Percentiles rank a stretch among this genome's conserved stretches.
Evolutionary conservation across 2,797 vertebrate genomes (phyloP).

Genomic region (Cyclura pinguis): DNA sequence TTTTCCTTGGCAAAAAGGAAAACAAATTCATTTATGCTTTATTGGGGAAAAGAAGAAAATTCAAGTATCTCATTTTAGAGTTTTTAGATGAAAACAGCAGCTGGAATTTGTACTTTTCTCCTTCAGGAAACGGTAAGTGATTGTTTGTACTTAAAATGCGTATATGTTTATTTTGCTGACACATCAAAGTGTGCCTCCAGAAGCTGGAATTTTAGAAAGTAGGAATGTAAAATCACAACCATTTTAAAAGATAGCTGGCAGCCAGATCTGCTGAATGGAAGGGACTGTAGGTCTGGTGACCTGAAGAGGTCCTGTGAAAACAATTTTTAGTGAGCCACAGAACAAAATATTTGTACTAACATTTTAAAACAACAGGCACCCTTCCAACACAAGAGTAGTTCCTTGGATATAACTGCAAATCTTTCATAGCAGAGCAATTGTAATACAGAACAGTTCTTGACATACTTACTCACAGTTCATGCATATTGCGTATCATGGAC

Average conservation of each 20-base stretch:
- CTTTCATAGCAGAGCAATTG: not conserved
- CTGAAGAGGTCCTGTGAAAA: slow-evolving; percentile 63
- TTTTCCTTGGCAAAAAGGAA: slow-evolving; percentile 6
- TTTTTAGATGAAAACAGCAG: slow-evolving; percentile 63
- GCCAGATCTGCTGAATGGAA: slow-evolving; percentile 50
- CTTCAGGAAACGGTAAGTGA: slow-evolving; percentile 42
- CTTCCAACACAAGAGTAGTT: not conserved
- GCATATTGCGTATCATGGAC: too few species aligned
- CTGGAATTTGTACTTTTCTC: slow-evolving; percentile 62
- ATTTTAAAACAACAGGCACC: not conserved
- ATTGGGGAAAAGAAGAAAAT: slow-evolving; percentile 27
- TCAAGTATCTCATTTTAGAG: slow-evolving; percentile 30
- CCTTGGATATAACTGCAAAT: not conserved
- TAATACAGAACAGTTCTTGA: not conserved
- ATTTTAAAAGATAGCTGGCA: slow-evolving; percentile 67
- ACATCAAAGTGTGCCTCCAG: slow-evolving; percentile 65
- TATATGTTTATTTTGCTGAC: slow-evolving; percentile 40
- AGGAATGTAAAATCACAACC: slow-evolving; percentile 65
- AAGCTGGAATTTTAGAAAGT: slow-evolving; percentile 69
- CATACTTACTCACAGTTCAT: not conserved
- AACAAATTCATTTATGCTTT: slow-evolving; percentile 30
- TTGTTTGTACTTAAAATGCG: slow-evolving; percentile 2
- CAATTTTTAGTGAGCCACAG: not conserved
- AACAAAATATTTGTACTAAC: not conserved
- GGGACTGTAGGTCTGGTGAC: slow-evolving; percentile 49